Base-by-base conservation (phyloP, 1,140 invertebrate species). In the Drosophila simulans region DNA sequence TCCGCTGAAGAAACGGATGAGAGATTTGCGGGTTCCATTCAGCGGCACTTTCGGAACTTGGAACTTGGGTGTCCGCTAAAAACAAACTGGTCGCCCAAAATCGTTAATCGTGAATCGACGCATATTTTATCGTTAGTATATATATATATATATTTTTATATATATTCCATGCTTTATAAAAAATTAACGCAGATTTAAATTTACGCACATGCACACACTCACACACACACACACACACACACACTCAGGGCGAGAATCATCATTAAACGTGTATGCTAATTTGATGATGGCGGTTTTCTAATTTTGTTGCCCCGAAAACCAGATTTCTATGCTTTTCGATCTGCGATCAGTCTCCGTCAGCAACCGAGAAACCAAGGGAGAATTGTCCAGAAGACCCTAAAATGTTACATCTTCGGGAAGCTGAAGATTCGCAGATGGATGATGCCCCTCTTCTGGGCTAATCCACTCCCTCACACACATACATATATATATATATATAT, bases 261-360 rank as follows among this genome's bases (percentile, higher is more conserved):
- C 77, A 89, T 89, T 89, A 89, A 89, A 84, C 84, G 85, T 82
- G 84, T 90, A 89, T 89, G 84, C 84, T 89, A 89, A 89, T 89
- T 89, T 62, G 80, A 80, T 80, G 84, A 89, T 89, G 80, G 80
- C 76, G 83, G 79, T 88, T 89, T 88, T 86, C 82, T 86, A 86
- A 86, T 79, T 82, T 86, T 70, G 62, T 65, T 66, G 69, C 52
- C 64, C 68, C 49, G 56, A 59, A 83, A 89, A 86, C 83, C 75
- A 71, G 83, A 83, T 88, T 84, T 77, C 54, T 64, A 66, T 73
- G 58, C 52, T 43, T 5, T 42, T 15, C 42, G 42, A 43, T 42
- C 51, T 58, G 45, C 54, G 25, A 31, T 46, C 55, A 59, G 53
- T 40, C 53, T 22, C 52, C 55, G 59, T 72, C 68, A 51, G 46